A percentile compares a stretch with the other conserved stretches of the same genome.
Evolutionary conservation across 2,888 invertebrate genomes (phyloP).

Genomic region (Nasonia oneida): DNA sequence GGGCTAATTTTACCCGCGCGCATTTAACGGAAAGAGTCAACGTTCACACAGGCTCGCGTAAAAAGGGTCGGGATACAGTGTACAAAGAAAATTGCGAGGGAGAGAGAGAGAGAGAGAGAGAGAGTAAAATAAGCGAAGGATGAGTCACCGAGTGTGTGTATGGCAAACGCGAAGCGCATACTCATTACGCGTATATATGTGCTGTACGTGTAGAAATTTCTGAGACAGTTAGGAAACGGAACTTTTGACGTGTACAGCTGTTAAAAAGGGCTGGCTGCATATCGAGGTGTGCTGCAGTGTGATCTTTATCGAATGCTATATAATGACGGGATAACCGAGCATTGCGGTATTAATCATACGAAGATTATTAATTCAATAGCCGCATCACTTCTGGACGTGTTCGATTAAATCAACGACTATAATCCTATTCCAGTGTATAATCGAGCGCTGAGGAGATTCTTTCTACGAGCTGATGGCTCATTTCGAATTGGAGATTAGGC

Average conservation of each 20-base stretch:
- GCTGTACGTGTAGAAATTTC: neutral
- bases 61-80: neutral
- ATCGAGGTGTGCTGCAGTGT: no score
- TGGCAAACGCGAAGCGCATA: conserved; percentile 15
- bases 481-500: conserved; percentile 46
- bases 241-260: conserved; percentile 4
- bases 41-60: neutral
- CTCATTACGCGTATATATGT: neutral
- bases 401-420: no score
- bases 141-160: neutral
- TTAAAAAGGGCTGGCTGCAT: neutral
- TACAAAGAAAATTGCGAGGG: neutral
- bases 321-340: no score
- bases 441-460: neutral
- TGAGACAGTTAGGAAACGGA: conserved; percentile 40
- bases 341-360: no score
- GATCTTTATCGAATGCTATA: no score
- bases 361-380: no score
- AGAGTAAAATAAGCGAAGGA: neutral
- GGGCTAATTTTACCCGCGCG: neutral
- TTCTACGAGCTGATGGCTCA: neutral
- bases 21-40: neutral
- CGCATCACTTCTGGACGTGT: no score
- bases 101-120: neutral
- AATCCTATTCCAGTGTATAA: neutral